These are phyloP conservation scores for Prunella fulvescens DNA, from an alignment of 2,113 vertebrate species.

Conservation along the genomic window DNA sequence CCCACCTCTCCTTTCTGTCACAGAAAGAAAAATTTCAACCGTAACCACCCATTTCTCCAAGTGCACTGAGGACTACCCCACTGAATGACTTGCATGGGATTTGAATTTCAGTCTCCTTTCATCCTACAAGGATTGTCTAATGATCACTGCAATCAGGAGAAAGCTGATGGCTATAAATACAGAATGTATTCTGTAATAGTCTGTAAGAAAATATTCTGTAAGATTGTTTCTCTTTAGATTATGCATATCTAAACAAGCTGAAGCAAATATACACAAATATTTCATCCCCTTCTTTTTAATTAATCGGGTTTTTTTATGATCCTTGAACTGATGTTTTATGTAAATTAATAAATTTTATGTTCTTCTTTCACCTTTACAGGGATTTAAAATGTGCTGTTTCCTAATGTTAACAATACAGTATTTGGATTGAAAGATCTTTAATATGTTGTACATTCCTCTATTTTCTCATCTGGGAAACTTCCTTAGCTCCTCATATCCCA, in stretches of 20 bases:
- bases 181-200: not conserved
- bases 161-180: not conserved
- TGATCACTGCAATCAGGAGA: not conserved
- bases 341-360: not conserved
- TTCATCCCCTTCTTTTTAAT: not conserved
- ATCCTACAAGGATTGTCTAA: fast-evolving
- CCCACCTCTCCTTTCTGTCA: not conserved
- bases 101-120: not conserved
- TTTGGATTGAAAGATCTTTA: not conserved
- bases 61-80: not conserved
- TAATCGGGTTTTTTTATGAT: not conserved
- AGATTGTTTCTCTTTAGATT: not conserved
- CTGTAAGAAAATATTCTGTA: not conserved
- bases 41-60: not conserved
- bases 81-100: not conserved
- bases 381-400: not conserved
- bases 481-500: not conserved
- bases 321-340: not conserved
- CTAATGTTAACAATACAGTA: not conserved
- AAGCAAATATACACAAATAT: not conserved
- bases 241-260: not conserved
- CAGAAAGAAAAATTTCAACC: not conserved
- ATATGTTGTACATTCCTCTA: not conserved
- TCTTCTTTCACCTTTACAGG: not conserved
- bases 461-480: not conserved